phyloP scores from a whole-genome alignment of 1,140 invertebrate genomes.

The Ceratina australensis region DNA sequence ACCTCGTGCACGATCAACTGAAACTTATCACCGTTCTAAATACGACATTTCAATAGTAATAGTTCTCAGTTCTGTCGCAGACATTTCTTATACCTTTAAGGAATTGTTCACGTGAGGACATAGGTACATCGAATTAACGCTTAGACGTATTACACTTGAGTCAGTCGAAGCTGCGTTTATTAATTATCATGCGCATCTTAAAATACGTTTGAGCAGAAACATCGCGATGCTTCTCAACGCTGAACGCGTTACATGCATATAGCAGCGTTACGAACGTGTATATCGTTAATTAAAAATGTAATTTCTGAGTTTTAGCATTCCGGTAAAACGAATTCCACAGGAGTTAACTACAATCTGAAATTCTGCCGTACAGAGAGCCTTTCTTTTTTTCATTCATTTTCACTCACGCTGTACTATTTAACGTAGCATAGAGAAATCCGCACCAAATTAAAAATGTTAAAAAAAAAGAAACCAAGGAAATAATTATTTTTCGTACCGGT shows the following conservation, averaged over 20 bases:
- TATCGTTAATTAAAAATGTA: conserved; percentile 23
- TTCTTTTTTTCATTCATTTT: background rate
- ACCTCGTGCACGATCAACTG: too few relatives aligned
- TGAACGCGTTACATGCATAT: background rate
- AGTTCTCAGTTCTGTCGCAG: background rate
- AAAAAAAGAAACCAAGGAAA: too few relatives aligned
- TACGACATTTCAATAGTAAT: too few relatives aligned
- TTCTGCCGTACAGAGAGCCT: background rate
- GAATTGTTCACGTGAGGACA: background rate
- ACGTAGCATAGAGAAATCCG: too few relatives aligned
- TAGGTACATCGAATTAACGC: background rate
- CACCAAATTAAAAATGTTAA: background rate
- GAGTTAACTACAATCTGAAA: background rate
- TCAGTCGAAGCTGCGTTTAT: conserved; percentile 31
- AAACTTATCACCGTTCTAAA: too few relatives aligned
- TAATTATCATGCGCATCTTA: conserved; percentile 19
- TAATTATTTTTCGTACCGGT: too few relatives aligned
- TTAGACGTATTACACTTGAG: background rate
- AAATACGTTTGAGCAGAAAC: conserved; percentile 1
- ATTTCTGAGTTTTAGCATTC: background rate
- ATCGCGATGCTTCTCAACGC: background rate
- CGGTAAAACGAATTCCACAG: background rate
- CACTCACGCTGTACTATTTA: background rate
- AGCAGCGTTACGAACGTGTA: background rate
- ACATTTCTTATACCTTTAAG: background rate